These are phyloP conservation scores for Rostratula benghalensis DNA, from an alignment of 2,113 vertebrate species.

Conservation along the genomic window DNA sequence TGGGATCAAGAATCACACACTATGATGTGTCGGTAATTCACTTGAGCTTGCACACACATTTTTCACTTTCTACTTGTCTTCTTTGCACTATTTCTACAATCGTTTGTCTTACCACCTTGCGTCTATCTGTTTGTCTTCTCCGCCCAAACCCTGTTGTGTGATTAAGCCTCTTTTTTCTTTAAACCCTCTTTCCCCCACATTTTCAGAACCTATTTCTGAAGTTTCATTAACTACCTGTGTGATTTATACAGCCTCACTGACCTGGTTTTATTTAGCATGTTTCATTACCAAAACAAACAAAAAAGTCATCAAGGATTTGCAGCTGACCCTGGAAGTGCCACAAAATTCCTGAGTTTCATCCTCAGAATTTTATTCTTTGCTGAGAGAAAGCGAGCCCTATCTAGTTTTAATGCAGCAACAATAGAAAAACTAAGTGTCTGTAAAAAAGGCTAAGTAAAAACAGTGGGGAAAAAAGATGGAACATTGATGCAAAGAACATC, in stretches of 20 bases:
- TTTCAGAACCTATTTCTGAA: not conserved
- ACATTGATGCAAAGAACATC: not conserved
- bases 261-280: not conserved
- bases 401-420: not conserved
- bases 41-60: not conserved
- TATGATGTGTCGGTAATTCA: not conserved
- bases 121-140: not conserved
- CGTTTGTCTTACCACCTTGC: not conserved
- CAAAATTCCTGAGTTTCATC: not conserved
- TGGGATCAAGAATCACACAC: not conserved
- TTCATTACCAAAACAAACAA: not conserved
- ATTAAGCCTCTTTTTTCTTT: not conserved
- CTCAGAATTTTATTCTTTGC: not conserved
- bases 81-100: not conserved
- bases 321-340: not conserved
- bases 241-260: not conserved
- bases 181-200: rapidly evolving
- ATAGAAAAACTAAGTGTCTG: no score
- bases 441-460: not conserved
- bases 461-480: not conserved
- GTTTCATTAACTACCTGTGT: not conserved
- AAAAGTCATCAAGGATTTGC: not conserved
- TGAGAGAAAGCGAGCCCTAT: not conserved
- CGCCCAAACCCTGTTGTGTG: not conserved
- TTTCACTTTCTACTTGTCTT: not conserved